Evolutionary conservation across 2,797 vertebrate genomes (phyloP).

Genomic region (Aldrovandia affinis): DNA sequence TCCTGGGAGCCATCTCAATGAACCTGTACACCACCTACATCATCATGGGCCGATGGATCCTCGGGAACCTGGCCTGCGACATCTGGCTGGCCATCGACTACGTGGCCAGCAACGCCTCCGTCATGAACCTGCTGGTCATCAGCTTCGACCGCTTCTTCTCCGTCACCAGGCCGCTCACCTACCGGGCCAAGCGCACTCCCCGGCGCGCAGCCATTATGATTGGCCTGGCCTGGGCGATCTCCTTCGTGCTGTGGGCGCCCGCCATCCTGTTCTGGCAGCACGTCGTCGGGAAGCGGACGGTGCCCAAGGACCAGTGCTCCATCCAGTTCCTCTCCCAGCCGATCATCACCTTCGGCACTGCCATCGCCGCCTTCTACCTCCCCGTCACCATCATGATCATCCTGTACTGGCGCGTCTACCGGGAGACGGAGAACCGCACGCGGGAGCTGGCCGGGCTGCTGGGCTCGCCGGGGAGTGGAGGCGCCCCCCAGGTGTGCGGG

Average conservation of each 20-base stretch:
- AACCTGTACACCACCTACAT: conserved; percentile 80
- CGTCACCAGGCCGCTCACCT: conserved; percentile 76
- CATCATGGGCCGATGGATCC: conserved; percentile 75
- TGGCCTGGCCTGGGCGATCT: conserved; percentile 74
- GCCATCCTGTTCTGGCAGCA: conserved; percentile 81
- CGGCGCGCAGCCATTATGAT: conserved; percentile 72
- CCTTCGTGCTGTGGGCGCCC: conserved; percentile 78
- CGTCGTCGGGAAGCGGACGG: conserved; percentile 62
- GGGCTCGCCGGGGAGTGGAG: conserved; percentile 59
- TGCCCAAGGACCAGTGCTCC: conserved; percentile 61
- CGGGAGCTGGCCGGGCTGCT: conserved; percentile 71
- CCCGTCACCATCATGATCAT: conserved; percentile 78
- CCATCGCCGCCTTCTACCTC: conserved; percentile 80
- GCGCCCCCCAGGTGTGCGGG: conserved; percentile 16
- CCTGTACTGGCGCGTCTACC: conserved; percentile 79
- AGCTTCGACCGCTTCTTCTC: conserved; percentile 83
- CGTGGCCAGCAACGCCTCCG: conserved; percentile 79
- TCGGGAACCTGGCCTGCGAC: conserved; percentile 75
- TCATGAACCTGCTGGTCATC: conserved; percentile 82
- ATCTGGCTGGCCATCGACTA: conserved; percentile 80
- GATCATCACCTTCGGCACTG: conserved; percentile 75
- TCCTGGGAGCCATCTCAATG: conserved; percentile 79
- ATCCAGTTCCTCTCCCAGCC: conserved; percentile 77
- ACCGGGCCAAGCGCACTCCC: conserved; percentile 75
- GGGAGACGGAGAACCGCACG: conserved; percentile 75